Evolutionary conservation across 2,797 vertebrate genomes (phyloP).

Genomic region (Gallinago nigripennis): DNA sequence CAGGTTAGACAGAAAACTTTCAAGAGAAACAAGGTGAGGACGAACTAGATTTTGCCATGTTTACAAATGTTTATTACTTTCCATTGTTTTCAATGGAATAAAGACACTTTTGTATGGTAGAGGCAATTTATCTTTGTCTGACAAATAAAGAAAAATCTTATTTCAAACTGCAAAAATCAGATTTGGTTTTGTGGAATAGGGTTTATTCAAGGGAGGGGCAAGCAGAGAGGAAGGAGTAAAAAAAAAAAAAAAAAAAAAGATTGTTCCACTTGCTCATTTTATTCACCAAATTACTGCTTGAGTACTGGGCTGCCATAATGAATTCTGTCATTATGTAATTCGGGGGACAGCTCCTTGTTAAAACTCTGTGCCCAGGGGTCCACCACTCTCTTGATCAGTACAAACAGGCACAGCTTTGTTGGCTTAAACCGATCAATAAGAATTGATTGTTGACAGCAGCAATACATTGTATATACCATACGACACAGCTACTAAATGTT

Average conservation of each 20-base stretch:
- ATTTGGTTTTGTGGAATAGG: not conserved
- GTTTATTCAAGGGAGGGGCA: not conserved
- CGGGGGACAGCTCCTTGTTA: not conserved
- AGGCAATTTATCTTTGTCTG: not conserved
- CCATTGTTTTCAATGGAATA: not conserved
- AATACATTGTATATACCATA: accelerated
- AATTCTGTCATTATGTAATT: not conserved
- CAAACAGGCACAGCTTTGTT: not conserved
- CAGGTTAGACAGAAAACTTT: not conserved
- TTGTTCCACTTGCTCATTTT: not conserved
- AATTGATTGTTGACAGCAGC: not conserved
- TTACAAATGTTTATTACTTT: not conserved
- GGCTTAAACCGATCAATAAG: not conserved
- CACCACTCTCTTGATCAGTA: not conserved
- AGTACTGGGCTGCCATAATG: not conserved
- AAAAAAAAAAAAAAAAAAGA: no score
- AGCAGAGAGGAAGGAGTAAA: not conserved
- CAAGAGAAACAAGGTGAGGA: not conserved
- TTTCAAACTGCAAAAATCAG: not conserved
- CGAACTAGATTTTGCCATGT: not conserved
- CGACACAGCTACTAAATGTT: not conserved
- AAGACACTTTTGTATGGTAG: not conserved
- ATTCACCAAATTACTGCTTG: not conserved
- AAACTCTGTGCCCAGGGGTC: accelerated
- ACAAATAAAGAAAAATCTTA: not conserved